Conservation (phyloP, 2,888 invertebrate genomes). For the Chaetogeoica ovagalla region DNA sequence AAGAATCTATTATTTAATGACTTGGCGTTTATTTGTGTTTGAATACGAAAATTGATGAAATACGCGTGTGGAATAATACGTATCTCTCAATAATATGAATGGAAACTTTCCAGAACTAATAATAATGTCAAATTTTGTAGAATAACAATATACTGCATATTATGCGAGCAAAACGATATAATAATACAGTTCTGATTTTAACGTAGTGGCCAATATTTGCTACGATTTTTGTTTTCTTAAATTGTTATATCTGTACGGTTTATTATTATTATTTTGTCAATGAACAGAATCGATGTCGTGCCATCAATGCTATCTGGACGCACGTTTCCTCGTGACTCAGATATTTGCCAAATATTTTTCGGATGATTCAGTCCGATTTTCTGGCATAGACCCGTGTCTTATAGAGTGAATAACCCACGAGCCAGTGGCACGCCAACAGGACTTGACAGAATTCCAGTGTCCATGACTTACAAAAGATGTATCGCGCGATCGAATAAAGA, state of each 20-base stretch:
- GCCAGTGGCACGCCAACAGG: not conserved
- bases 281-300: conserved; percentile 29
- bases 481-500: not conserved
- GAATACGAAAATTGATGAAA: too few species aligned
- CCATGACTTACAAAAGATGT: conserved; percentile 38
- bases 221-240: too few species aligned
- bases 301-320: conserved; percentile 12
- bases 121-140: too few species aligned
- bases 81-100: not conserved
- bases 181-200: too few species aligned
- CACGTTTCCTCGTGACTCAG: conserved; percentile 23
- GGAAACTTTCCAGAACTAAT: conserved; percentile 8
- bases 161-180: too few species aligned
- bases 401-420: conserved; percentile 45
- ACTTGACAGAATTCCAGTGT: conserved; percentile 7
- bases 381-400: conserved; percentile 25
- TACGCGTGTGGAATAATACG: too few species aligned
- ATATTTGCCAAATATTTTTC: conserved; percentile 44
- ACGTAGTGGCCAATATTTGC: too few species aligned
- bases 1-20: too few species aligned
- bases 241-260: too few species aligned
- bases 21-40: too few species aligned
- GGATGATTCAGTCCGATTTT: conserved; percentile 46
- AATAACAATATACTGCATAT: too few species aligned
- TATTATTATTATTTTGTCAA: not conserved